Evolutionary conservation across 2,888 invertebrate species (phyloP).

Genomic region (Eudemis profundana): DNA sequence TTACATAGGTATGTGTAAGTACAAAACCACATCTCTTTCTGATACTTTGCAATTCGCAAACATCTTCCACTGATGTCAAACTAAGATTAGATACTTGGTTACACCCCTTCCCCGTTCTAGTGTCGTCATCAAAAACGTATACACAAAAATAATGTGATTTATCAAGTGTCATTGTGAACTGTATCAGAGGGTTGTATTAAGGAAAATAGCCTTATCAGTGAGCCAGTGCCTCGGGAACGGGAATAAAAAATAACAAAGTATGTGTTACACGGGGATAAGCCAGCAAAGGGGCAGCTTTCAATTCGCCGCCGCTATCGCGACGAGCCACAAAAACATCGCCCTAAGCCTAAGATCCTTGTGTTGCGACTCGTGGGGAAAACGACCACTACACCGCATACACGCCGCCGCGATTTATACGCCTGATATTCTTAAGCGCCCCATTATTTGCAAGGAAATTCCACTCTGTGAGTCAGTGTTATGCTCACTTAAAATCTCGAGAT

Average conservation of each 20-base stretch:
- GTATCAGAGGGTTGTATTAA: conserved; percentile 57
- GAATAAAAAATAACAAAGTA: conserved; percentile 70
- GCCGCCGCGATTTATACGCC: conserved; percentile 52
- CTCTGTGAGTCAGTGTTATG: conserved; percentile 3
- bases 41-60: background rate
- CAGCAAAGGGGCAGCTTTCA: conserved; percentile 73
- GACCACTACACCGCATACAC: conserved; percentile 52
- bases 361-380: conserved; percentile 52
- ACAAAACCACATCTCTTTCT: background rate
- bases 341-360: conserved; percentile 63
- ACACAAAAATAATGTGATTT: conserved; percentile 55
- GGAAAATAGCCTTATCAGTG: conserved; percentile 65
- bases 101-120: conserved; percentile 7
- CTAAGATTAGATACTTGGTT: background rate
- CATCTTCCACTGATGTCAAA: background rate
- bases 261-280: conserved; percentile 73
- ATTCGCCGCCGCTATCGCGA: conserved; percentile 70
- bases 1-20: background rate
- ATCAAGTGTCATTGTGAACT: conserved; percentile 57
- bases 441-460: conserved; percentile 37
- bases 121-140: conserved; percentile 52
- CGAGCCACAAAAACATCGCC: conserved; percentile 68
- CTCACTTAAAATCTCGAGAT: conserved; percentile 17
- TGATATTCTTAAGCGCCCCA: conserved; percentile 42
- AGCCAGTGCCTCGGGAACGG: conserved; percentile 54